A percentile compares a stretch with the other conserved stretches of the same genome.
These are phyloP conservation scores for Sanderia malayensis DNA, from an alignment of 30 jellyfish, hydroid and myxozoan genomes.

Conservation along the genomic window DNA sequence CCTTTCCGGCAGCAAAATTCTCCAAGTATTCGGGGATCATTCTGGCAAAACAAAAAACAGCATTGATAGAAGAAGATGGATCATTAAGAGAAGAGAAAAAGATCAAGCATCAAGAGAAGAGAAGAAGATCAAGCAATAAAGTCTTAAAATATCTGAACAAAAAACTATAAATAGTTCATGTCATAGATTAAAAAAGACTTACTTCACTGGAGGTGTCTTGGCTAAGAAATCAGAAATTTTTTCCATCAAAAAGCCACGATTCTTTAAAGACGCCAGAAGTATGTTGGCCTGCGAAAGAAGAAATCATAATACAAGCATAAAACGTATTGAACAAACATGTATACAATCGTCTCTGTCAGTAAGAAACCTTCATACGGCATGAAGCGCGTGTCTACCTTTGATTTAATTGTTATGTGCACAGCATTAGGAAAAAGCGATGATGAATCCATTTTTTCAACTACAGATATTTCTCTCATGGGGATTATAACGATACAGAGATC, in stretches of 20 bases:
- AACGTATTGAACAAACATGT: too few relatives aligned
- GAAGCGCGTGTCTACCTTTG: too few relatives aligned
- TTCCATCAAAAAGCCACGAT: slow-evolving; percentile 80
- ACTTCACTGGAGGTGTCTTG: slow-evolving; percentile 89
- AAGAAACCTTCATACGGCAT: too few relatives aligned
- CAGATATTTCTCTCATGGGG: slow-evolving; percentile 95
- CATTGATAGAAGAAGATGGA: too few relatives aligned
- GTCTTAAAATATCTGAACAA: too few relatives aligned
- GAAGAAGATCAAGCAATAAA: too few relatives aligned
- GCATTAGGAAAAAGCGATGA: slow-evolving; percentile 86
- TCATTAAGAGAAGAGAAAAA: too few relatives aligned
- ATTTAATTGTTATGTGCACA: slow-evolving; percentile 80
- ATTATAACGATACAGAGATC: slow-evolving; percentile 76
- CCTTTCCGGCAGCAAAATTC: slow-evolving; percentile 25
- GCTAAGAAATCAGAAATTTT: slow-evolving; percentile 91
- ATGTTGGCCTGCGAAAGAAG: slow-evolving; percentile 71
- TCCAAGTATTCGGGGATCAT: slow-evolving; percentile 71
- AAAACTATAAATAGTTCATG: too few relatives aligned
- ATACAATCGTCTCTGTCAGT: too few relatives aligned
- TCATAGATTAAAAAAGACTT: slow-evolving; percentile 28
- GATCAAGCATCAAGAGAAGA: too few relatives aligned
- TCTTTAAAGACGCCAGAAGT: slow-evolving; percentile 78
- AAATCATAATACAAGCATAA: too few relatives aligned
- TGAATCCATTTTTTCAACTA: slow-evolving; percentile 87
- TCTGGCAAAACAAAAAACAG: too few relatives aligned